A percentile compares a stretch with the other conserved stretches of the same genome.
These are phyloP conservation scores for Aporophyla lueneburgensis DNA, from an alignment of 2,888 invertebrate species.

Conservation along the genomic window DNA sequence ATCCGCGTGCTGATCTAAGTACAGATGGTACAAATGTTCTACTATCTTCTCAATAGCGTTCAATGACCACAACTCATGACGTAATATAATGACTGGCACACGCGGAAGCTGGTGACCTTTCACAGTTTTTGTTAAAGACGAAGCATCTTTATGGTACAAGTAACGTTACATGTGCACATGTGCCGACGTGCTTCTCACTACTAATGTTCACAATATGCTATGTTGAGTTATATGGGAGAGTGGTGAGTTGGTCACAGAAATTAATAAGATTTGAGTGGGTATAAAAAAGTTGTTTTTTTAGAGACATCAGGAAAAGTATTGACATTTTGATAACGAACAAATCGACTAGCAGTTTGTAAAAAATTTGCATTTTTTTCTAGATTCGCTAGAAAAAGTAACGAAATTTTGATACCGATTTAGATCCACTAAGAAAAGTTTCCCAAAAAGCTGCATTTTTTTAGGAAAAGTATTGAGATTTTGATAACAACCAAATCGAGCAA, in stretches of 20 bases:
- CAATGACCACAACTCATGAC: slow-evolving; percentile 9
- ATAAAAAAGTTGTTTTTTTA: not conserved
- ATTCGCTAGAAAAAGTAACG: not conserved
- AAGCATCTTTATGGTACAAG: not conserved
- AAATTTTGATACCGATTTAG: not conserved
- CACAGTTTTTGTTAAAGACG: slow-evolving; percentile 45
- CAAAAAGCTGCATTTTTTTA: too few species aligned
- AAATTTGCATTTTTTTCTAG: not conserved
- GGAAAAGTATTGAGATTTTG: too few species aligned
- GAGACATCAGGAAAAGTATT: not conserved
- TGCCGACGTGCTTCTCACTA: not conserved
- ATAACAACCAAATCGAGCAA: too few species aligned
- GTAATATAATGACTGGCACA: slow-evolving; percentile 45
- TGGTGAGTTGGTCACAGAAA: slow-evolving; percentile 4
- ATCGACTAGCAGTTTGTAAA: not conserved
- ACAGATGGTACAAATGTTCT: not conserved
- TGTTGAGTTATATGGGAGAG: not conserved
- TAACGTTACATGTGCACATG: slow-evolving; percentile 16
- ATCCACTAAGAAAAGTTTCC: not conserved
- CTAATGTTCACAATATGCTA: not conserved
- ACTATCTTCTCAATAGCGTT: not conserved
- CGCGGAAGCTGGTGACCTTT: slow-evolving; percentile 61
- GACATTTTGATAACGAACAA: too few species aligned
- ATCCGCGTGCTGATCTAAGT: too few species aligned
- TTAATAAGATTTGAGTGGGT: not conserved